Evolutionary conservation across 1,140 invertebrate genomes (phyloP).

Genomic region (Calephelis nemesis): DNA sequence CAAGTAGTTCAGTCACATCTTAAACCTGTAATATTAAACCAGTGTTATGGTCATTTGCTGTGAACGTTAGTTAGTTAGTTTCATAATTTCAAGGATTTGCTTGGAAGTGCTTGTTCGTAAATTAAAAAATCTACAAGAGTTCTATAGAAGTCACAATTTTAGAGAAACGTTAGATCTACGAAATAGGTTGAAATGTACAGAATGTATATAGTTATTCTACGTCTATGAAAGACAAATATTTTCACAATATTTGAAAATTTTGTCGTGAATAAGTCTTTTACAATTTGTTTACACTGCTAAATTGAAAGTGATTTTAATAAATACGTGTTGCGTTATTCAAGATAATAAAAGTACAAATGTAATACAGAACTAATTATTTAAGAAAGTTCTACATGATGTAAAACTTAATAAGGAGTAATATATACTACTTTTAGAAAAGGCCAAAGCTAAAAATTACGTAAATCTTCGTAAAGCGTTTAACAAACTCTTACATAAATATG

Average conservation of each 20-base stretch:
- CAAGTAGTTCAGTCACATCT: no score
- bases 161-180: constrained; percentile 1
- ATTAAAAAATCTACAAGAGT: not conserved
- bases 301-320: constrained; percentile 2
- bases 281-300: not conserved
- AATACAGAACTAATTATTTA: no score
- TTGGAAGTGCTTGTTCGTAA: not conserved
- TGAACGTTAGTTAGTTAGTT: not conserved
- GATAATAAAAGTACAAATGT: not conserved
- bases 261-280: not conserved
- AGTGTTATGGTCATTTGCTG: not conserved
- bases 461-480: no score
- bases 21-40: no score
- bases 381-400: no score
- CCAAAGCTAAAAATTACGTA: no score
- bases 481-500: no score
- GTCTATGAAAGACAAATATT: not conserved
- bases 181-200: constrained; percentile 17
- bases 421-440: no score
- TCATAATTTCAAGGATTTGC: no score
- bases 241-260: not conserved
- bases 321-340: not conserved
- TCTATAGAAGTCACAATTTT: constrained; percentile 7
- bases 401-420: no score
- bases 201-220: constrained; percentile 10